Conservation (phyloP, 2,888 invertebrate species). For the Hypomecis atomaria region DNA sequence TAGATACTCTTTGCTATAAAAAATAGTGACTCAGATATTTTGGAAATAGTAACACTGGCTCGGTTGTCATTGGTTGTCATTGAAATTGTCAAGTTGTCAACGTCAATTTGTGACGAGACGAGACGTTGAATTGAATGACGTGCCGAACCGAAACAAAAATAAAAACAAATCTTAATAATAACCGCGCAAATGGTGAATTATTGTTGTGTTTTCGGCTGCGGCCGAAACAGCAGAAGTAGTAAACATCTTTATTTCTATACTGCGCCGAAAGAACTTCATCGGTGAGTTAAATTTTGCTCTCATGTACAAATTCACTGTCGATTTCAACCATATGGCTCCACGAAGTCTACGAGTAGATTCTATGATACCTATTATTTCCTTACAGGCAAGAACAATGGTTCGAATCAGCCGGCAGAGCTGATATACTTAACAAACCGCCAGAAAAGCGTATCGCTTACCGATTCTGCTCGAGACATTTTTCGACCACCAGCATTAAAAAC, state of each 20-base stretch:
- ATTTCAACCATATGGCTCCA: not conserved
- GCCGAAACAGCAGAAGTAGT: slow-evolving; percentile 68
- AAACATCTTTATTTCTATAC: slow-evolving; percentile 70
- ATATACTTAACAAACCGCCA: slow-evolving; percentile 57
- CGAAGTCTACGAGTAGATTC: not conserved
- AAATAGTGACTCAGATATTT: too few species aligned
- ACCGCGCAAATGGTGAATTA: slow-evolving; percentile 70
- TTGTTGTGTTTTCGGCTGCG: slow-evolving; percentile 72
- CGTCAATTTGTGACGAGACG: too few species aligned
- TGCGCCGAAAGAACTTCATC: slow-evolving; percentile 67
- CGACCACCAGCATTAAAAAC: slow-evolving; percentile 61
- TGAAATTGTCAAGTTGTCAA: too few species aligned
- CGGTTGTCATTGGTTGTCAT: too few species aligned
- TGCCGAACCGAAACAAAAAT: too few species aligned
- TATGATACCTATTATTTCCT: slow-evolving; percentile 18
- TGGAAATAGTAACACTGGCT: too few species aligned
- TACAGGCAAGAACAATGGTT: slow-evolving; percentile 70
- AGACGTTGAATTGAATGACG: too few species aligned
- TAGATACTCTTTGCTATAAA: too few species aligned
- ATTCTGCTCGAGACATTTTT: slow-evolving; percentile 74
- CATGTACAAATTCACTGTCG: not conserved
- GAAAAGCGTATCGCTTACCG: slow-evolving; percentile 56
- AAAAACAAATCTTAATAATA: not conserved
- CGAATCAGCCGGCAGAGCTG: slow-evolving; percentile 62
- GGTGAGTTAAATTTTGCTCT: slow-evolving; percentile 52